These are phyloP conservation scores for Macrosteles quadrilineatus DNA, from an alignment of 1,140 invertebrate genomes.

Conservation along the genomic window DNA sequence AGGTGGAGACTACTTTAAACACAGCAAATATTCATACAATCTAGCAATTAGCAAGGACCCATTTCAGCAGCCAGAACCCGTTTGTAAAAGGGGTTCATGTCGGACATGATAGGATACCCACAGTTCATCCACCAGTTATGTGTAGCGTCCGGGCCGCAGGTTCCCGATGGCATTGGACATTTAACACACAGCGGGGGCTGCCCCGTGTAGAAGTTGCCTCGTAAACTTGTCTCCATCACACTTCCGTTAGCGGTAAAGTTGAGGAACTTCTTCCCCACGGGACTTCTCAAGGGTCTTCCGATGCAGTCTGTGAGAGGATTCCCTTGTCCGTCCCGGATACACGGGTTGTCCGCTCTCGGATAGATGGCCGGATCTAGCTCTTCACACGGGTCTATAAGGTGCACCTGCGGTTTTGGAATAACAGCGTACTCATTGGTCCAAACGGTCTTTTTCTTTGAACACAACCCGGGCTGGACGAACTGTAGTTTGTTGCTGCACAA, in stretches of 20 bases:
- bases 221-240: neutral
- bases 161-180: neutral
- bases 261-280: slow-evolving; percentile 1
- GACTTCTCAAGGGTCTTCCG: neutral
- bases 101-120: neutral
- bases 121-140: slow-evolving; percentile 8
- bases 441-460: neutral
- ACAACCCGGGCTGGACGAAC: slow-evolving; percentile 8
- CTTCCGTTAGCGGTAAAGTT: neutral
- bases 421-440: slow-evolving; percentile 21
- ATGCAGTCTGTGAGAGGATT: slow-evolving; percentile 19
- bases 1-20: too few species aligned
- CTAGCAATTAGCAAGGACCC: neutral
- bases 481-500: neutral
- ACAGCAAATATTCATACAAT: too few species aligned
- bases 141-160: neutral
- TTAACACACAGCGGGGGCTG: slow-evolving; percentile 9
- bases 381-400: slow-evolving; percentile 11
- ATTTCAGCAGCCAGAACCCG: neutral
- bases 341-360: slow-evolving; percentile 5
- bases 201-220: slow-evolving; percentile 1
- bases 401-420: neutral
- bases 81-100: slow-evolving; percentile 8
- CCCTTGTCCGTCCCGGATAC: slow-evolving; percentile 6
- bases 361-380: slow-evolving; percentile 6